Base-by-base conservation (phyloP, 2,888 invertebrate species). In the Apeira syringaria region DNA sequence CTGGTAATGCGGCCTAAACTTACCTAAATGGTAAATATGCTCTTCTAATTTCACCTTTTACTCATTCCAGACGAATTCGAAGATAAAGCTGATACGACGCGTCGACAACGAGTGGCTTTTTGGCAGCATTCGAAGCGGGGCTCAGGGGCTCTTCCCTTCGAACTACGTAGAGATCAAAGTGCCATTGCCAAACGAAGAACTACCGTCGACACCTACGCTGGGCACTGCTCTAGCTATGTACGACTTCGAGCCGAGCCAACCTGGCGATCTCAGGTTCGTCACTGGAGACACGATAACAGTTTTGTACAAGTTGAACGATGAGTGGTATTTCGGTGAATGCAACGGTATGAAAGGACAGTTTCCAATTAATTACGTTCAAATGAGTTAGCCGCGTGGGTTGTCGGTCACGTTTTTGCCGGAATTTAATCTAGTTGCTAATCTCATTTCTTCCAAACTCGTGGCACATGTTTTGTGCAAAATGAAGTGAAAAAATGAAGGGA, bases 31-130 rank as follows among this genome's bases (percentile, higher is more conserved):
- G n/a, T n/a, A n/a, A n/a, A n/a, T n/a, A n/a, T n/a, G n/a, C n/a
- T n/a, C n/a, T n/a, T n/a, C n/a, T n/a, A n/a, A n/a, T n/a, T n/a
- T n/a, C n/a, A n/a, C n/a, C n/a, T n/a, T 6, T 22, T 7, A 3
- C 24, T 52, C 25, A 62, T 90, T 90, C 9, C 85, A 96, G 96
- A 91, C 90, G 37, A 93, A 93, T 58, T 94, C 97, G 58, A 91
- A 92, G 53, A 93, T 98, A 45, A 91, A 93, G 55, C 79, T 97
- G 61, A 73, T 94, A 57, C 91, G 92, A 62, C 91, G 92, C 63
- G 89, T 96, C 13, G 95, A 96, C 68, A 91, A 92, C 18, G 96
- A 96, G 56, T 98, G 97, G 97, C 81, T 95, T 52, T 93, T 91
- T 68, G 97, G 97, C 3, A 91, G 92, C 57, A 80, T 94, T 37